These are phyloP conservation scores for Acyrthosiphon pisum DNA, from an alignment of 1,140 invertebrate species.

Conservation along the genomic window DNA sequence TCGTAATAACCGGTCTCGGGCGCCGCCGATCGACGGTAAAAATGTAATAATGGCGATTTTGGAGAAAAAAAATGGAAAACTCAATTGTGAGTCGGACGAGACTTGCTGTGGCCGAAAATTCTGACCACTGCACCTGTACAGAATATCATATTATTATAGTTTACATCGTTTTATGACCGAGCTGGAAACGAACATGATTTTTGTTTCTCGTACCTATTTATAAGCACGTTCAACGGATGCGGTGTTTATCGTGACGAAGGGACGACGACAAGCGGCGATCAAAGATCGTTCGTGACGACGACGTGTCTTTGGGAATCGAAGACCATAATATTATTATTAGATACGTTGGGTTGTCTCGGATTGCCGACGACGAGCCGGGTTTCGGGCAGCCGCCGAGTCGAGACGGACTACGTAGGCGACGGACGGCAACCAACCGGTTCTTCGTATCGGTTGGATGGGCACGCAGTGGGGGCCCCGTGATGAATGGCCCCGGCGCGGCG, in stretches of 20 bases:
- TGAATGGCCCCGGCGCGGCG: constrained; percentile 53
- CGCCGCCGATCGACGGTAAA: background rate
- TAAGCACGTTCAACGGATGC: background rate
- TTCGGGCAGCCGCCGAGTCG: background rate
- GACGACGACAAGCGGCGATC: background rate
- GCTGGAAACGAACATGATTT: background rate
- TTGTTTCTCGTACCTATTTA: background rate
- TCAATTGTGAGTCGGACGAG: background rate
- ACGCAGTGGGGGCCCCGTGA: constrained; percentile 45
- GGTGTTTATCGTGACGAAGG: background rate
- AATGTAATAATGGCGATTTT: background rate
- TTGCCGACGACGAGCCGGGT: background rate
- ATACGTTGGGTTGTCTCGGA: background rate
- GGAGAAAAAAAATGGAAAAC: background rate
- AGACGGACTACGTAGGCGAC: background rate
- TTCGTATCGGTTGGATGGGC: background rate
- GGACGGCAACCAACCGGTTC: constrained; percentile 29
- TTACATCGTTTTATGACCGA: background rate
- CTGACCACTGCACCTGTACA: background rate
- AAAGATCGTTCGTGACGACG: background rate
- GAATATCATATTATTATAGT: background rate
- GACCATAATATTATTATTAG: background rate
- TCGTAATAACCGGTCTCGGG: constrained; percentile 32
- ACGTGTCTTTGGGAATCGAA: background rate
- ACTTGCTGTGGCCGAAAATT: background rate